Conservation (phyloP, 2,797 vertebrate genomes). For the Chrysolophus pictus region DNA sequence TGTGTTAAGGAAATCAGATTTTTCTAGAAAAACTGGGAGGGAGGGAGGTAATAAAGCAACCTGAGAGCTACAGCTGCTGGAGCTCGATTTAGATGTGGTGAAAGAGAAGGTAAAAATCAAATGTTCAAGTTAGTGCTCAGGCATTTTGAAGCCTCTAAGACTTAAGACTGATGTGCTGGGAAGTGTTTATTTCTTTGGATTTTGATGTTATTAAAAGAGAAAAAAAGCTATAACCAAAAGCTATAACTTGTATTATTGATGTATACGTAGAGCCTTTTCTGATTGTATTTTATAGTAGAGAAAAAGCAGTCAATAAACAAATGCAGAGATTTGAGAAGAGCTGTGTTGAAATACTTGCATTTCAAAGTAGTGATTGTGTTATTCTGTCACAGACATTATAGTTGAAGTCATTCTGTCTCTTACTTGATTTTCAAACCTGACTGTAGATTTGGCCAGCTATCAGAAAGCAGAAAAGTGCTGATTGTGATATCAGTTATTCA, state of each 20-base stretch:
- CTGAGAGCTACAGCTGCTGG: background rate
- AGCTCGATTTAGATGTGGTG: background rate
- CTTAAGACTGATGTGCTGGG: background rate
- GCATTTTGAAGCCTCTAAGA: background rate
- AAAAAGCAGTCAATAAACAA: background rate
- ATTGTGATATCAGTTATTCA: background rate
- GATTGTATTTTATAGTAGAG: background rate
- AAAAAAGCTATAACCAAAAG: background rate
- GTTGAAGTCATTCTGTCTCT: rapidly evolving
- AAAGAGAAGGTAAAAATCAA: background rate
- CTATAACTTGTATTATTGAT: background rate
- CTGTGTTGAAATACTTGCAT: background rate
- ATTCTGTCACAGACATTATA: background rate
- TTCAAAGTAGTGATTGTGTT: background rate
- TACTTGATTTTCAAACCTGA: background rate
- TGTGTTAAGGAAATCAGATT: background rate
- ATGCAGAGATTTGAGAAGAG: background rate
- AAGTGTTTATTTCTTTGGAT: background rate
- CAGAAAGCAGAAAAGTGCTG: background rate
- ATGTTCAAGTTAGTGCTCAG: background rate
- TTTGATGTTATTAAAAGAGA: background rate
- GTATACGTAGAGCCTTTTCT: background rate
- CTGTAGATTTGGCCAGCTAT: background rate
- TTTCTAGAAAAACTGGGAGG: background rate
- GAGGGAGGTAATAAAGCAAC: background rate